phyloP scores from a whole-genome alignment of 2,113 vertebrate genomes.

The Alligator mississippiensis region DNA sequence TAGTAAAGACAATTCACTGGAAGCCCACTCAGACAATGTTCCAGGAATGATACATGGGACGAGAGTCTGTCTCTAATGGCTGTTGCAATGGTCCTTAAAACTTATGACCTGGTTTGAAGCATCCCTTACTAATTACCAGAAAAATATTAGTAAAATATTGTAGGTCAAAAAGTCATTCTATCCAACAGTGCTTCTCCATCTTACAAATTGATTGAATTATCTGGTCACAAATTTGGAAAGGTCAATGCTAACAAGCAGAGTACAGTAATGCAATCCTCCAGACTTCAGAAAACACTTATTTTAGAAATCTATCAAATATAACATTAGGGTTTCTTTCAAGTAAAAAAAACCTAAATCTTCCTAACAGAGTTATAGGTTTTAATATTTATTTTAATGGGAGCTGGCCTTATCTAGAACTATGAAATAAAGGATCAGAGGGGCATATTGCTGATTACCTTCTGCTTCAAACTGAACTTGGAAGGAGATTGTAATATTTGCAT shows the following conservation, averaged over 20 bases:
- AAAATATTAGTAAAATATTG: neutral
- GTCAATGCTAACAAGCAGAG: neutral
- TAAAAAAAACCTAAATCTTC: neutral
- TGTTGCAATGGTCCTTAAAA: neutral
- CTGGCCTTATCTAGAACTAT: neutral
- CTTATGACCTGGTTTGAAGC: neutral
- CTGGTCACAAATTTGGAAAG: neutral
- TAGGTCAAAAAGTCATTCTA: neutral
- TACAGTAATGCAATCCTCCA: neutral
- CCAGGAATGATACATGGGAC: rapidly evolving
- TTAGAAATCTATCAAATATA: neutral
- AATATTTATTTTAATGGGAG: neutral
- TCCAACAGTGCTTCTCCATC: neutral
- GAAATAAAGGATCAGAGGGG: neutral
- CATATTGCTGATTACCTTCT: neutral
- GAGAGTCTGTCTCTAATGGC: neutral
- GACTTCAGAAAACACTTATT: neutral
- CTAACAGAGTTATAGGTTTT: neutral
- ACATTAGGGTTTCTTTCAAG: neutral
- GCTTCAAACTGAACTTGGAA: neutral
- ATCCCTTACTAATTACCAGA: neutral
- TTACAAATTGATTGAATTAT: neutral
- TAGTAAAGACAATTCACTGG: neutral
- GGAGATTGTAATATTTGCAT: too few species aligned
- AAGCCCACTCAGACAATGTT: neutral